Evolutionary conservation across 1,140 invertebrate species (phyloP).

Genomic region (Sinella curviseta): DNA sequence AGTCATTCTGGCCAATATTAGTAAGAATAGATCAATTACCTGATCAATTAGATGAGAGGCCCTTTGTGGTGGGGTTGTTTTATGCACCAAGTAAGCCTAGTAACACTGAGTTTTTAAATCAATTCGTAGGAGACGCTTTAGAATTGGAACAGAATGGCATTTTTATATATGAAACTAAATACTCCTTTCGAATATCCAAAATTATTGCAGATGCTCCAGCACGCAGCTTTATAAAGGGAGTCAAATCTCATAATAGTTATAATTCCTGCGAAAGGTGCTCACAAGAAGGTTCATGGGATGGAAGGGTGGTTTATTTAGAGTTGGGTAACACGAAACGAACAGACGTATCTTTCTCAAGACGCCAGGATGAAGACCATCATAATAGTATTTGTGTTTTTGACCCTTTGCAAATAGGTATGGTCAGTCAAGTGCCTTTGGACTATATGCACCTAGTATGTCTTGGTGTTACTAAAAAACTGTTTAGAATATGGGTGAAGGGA

Average conservation of each 20-base stretch:
- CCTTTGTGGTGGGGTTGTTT: slow-evolving; percentile 10
- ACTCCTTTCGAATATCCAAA: neutral
- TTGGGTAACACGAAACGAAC: neutral
- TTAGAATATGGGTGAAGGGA: slow-evolving; percentile 19
- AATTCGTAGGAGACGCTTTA: neutral
- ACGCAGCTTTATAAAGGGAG: neutral
- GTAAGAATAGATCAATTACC: neutral
- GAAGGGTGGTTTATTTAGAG: neutral
- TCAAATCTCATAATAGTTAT: slow-evolving; percentile 4
- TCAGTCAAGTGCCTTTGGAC: slow-evolving; percentile 43
- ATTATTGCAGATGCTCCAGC: slow-evolving; percentile 21
- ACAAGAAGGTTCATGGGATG: neutral
- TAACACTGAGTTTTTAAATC: neutral
- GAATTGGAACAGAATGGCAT: neutral
- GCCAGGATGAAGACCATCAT: slow-evolving; percentile 9
- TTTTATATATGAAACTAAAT: neutral
- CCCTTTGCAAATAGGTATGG: slow-evolving; percentile 32
- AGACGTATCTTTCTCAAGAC: neutral
- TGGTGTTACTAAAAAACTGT: slow-evolving; percentile 39
- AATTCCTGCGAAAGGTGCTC: neutral
- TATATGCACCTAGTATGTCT: slow-evolving; percentile 44
- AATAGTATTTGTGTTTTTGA: slow-evolving; percentile 24
- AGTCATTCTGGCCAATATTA: slow-evolving; percentile 7
- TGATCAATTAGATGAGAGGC: neutral
- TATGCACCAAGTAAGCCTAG: neutral